Base-by-base conservation (phyloP, 1,140 invertebrate species). In the Bradysia coprophila region DNA sequence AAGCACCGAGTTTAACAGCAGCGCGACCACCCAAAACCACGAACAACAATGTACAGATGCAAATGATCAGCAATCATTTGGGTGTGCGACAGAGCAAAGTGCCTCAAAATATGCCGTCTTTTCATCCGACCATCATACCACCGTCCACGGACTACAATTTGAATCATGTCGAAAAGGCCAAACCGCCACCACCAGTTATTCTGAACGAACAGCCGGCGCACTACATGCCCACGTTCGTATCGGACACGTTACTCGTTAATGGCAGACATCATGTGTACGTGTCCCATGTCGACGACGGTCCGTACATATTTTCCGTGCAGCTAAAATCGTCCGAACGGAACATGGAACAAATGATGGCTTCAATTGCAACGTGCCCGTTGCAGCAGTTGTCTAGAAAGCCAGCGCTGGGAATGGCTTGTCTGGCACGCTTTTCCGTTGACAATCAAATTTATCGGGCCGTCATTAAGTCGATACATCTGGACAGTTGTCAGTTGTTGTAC, bases 261-360 rank as follows among this genome's bases (percentile, higher is more conserved):
- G 2, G 11, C 6, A 18, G 4, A 18, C 73, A 84, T 50, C 66
- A 73, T 47, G 76, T 81, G 2, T 70, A 67, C 53, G 69, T 83
- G 4, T 82, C 79, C 22, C 77, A 68, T 54, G 74, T 82, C 15
- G 76, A 79, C 52, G 78, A 86, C 50, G 81, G 81, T 1, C 80
- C 80, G 2, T 67, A 70, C 40, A 59, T 73, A 42, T 86, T 84
- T 64, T 77, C 76, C 13, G 69, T 83, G 0, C 80, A 84, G 47
- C 49, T 81, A 3, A 62, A 71, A 46, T 65, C 61, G 32, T 66
- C 66, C 43, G 65, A 65, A 41, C 61, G 67, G 6, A 61, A 69
- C 44, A 53, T 85, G 9, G 65, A 67, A 28, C 56, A 64, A 4
- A 65, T 84, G 53, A 81, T 81, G 77, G 65, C 62, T 32, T 67